A percentile compares a stretch with the other conserved stretches of the same genome.
These are phyloP conservation scores for Scaptomyza polygonia DNA, from an alignment of 2,888 invertebrate genomes.

Conservation along the genomic window DNA sequence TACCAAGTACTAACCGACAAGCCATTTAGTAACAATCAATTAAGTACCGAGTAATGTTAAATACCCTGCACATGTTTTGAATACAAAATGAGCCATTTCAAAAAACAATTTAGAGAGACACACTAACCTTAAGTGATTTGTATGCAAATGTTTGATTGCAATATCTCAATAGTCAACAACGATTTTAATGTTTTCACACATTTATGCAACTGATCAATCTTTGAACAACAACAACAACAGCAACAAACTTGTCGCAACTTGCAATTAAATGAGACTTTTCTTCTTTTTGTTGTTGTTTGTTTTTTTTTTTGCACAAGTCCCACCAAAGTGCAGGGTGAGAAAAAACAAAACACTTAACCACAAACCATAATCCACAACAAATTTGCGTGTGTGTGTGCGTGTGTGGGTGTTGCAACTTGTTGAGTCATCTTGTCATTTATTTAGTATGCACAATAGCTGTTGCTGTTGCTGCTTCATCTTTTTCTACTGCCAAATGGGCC, in stretches of 20 bases:
- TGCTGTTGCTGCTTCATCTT: not conserved
- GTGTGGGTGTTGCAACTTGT: constrained; percentile 69
- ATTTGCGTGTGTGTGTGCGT: constrained; percentile 20
- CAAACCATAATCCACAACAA: constrained; percentile 31
- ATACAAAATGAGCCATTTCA: not conserved
- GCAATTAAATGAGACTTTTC: constrained; percentile 24
- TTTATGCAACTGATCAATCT: constrained; percentile 22
- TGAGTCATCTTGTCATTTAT: constrained; percentile 66
- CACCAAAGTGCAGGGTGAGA: constrained; percentile 24
- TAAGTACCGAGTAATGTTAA: not conserved
- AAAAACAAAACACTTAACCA: constrained; percentile 19
- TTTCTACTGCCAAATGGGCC: constrained; percentile 42
- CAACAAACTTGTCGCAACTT: constrained; percentile 20
- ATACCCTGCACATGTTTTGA: not conserved
- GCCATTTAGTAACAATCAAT: too few relatives aligned
- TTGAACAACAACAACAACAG: constrained; percentile 4
- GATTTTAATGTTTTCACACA: constrained; percentile 27
- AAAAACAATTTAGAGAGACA: not conserved
- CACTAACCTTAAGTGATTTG: constrained; percentile 9
- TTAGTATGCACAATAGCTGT: constrained; percentile 61
- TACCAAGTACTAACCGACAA: too few relatives aligned
- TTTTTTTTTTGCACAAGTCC: constrained; percentile 34
- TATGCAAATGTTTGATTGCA: constrained; percentile 31
- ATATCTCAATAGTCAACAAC: constrained; percentile 16
- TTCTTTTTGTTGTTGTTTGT: constrained; percentile 11